Base-by-base conservation (phyloP, 30 jellyfish, hydroid and myxozoan species). In the Aurelia aurita region DNA sequence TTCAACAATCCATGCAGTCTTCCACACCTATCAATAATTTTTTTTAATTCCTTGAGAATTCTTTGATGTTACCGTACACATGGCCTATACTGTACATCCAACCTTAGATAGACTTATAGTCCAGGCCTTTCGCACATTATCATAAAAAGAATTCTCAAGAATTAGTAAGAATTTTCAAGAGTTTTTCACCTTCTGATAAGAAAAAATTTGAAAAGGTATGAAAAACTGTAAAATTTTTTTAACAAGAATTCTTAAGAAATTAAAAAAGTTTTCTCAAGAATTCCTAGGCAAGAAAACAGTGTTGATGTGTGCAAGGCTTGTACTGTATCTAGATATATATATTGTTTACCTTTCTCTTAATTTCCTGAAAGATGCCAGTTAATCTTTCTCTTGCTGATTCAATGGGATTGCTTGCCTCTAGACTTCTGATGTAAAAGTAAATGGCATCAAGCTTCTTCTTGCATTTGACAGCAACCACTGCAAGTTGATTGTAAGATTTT, bases 311-410 rank as follows among this genome's bases (percentile, higher is more conserved):
- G n/a, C n/a, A n/a, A n/a, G n/a, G n/a, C n/a, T n/a, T n/a, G n/a
- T n/a, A n/a, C n/a, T n/a, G n/a, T n/a, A n/a, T n/a, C n/a, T n/a
- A n/a, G n/a, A n/a, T n/a, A n/a, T n/a, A n/a, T n/a, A n/a, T n/a
- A n/a, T n/a, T n/a, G n/a, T n/a, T n/a, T 73, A 87, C 98, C 98
- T 93, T 93, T 63, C 89, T 82, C 73, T 84, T 86, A 54, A 93
- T 93, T 44, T 93, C 98, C 57, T 93, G 98, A 51, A 93, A 93
- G 53, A 93, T 87, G 18, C 94, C 93, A 53, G 97, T 87, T 61
- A 93, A 72, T 58, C 98, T 58, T 20, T 93, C 98, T 88, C 93
- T 93, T 8, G 98, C 98, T 0, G 98, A 70, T 43, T 87, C 94
- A 11, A 93, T 93, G 20, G 98, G 97, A 44, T 93, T 93, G 74